Conservation (phyloP, 2,797 vertebrate species). For the Urosaurus nigricauda region DNA sequence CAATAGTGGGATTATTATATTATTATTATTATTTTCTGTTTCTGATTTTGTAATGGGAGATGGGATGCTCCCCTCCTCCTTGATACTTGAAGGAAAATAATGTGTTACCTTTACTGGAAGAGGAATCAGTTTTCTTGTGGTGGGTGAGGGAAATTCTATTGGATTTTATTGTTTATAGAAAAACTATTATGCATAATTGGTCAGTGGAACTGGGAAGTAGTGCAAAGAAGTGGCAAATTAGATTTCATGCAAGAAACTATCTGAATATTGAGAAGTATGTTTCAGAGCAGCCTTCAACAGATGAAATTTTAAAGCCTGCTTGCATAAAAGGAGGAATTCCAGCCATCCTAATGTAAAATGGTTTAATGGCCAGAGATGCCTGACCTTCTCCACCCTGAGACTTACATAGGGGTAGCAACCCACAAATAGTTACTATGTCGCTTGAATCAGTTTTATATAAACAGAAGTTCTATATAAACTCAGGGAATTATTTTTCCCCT, state of each 20-base stretch:
- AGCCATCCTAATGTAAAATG: neutral
- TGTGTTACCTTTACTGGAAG: constrained; percentile 6
- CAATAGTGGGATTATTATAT: neutral
- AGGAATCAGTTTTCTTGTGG: neutral
- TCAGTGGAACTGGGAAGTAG: constrained; percentile 11
- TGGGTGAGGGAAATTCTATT: neutral
- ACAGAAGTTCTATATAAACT: neutral
- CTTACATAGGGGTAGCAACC: neutral
- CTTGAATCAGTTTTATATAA: constrained; percentile 9
- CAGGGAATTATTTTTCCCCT: neutral
- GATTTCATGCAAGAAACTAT: constrained; percentile 20
- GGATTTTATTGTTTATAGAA: neutral
- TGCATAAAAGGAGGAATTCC: neutral
- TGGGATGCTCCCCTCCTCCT: neutral
- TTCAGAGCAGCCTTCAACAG: neutral
- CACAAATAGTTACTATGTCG: neutral
- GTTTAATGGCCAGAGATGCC: neutral
- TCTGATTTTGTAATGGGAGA: neutral
- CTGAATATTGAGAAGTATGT: constrained; percentile 6
- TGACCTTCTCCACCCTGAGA: neutral
- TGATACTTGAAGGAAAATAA: neutral
- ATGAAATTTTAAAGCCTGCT: neutral
- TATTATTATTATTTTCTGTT: neutral
- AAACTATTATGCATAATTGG: constrained; percentile 4
- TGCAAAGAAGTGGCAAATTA: constrained; percentile 29